A percentile compares a stretch with the other conserved stretches of the same genome.
Conservation (phyloP, 2,888 invertebrate species). For the Chesias legatella region DNA sequence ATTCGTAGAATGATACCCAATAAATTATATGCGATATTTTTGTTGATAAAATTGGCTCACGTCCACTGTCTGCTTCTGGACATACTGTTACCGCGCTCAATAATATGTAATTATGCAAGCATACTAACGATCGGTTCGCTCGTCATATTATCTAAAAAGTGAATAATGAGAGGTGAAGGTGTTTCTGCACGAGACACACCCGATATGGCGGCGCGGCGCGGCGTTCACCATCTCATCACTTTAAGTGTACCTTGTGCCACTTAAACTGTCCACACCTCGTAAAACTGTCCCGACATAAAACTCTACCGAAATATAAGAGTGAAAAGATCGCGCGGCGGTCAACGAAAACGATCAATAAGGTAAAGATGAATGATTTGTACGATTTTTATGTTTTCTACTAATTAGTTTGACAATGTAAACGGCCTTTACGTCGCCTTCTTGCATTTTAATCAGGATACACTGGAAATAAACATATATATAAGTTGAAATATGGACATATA, state of each 20-base stretch:
- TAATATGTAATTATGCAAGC: conserved; percentile 50
- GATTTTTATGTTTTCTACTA: conserved; percentile 69
- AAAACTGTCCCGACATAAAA: conserved; percentile 62
- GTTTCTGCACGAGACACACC: conserved; percentile 30
- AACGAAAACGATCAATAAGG: conserved; percentile 59
- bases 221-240: conserved; percentile 38
- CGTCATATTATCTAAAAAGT: conserved; percentile 30
- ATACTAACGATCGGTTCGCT: conserved; percentile 28
- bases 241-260: conserved; percentile 45
- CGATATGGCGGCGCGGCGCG: too few relatives aligned
- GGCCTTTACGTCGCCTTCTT: conserved; percentile 61
- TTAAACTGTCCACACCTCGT: conserved; percentile 65
- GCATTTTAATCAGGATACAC: conserved; percentile 71
- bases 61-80: conserved; percentile 62
- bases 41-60: conserved; percentile 67
- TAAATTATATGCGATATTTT: conserved; percentile 77
- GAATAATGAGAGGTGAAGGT: conserved; percentile 27
- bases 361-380: conserved; percentile 63
- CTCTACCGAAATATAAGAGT: conserved; percentile 51
- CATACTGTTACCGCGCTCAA: conserved; percentile 52
- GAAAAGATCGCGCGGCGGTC: conserved; percentile 49
- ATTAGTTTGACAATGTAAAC: conserved; percentile 72
- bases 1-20: conserved; percentile 71
- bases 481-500: conserved; percentile 65
- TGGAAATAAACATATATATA: conserved; percentile 65